These are phyloP conservation scores for Desoria tigrina DNA, from an alignment of 2,888 invertebrate species.

Conservation along the genomic window DNA sequence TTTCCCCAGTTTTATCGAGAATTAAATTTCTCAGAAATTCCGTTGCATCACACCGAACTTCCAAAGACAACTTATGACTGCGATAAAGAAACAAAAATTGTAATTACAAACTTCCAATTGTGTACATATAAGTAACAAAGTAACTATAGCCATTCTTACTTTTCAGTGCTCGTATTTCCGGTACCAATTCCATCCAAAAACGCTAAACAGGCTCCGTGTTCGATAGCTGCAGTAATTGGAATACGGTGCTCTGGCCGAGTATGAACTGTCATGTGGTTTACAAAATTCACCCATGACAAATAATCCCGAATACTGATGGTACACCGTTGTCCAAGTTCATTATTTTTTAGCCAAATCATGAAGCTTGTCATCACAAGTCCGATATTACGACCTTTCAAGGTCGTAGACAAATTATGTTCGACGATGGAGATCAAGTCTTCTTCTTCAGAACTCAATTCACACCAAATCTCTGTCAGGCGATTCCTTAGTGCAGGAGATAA, in stretches of 20 bases:
- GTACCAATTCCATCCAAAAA: slow-evolving; percentile 90
- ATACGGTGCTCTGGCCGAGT: slow-evolving; percentile 56
- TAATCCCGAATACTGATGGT: slow-evolving; percentile 88
- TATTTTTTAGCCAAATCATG: slow-evolving; percentile 46
- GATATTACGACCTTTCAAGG: slow-evolving; percentile 68
- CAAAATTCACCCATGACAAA: slow-evolving; percentile 87
- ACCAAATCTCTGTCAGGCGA: slow-evolving; percentile 99
- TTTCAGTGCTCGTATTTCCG: slow-evolving; percentile 73
- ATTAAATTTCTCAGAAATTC: slow-evolving; percentile 17
- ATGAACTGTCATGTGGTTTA: slow-evolving; percentile 65
- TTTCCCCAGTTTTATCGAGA: not conserved
- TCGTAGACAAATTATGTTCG: slow-evolving; percentile 70
- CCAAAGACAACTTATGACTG: not conserved
- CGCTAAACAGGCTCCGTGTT: slow-evolving; percentile 88
- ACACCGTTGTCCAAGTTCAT: slow-evolving; percentile 60
- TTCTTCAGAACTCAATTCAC: slow-evolving; percentile 71
- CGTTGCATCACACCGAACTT: not conserved
- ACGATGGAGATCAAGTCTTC: slow-evolving; percentile 79
- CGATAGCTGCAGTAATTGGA: slow-evolving; percentile 66
- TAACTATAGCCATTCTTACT: slow-evolving; percentile 54
- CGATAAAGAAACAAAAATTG: not conserved
- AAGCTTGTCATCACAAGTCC: slow-evolving; percentile 60
- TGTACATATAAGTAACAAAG: not conserved
- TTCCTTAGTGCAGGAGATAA: slow-evolving; percentile 95
- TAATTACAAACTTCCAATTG: not conserved